A percentile compares a stretch with the other conserved stretches of the same genome.
Conservation (phyloP, 37 sponge, comb jelly and placozoan genomes). For the Axinella damicornis region DNA sequence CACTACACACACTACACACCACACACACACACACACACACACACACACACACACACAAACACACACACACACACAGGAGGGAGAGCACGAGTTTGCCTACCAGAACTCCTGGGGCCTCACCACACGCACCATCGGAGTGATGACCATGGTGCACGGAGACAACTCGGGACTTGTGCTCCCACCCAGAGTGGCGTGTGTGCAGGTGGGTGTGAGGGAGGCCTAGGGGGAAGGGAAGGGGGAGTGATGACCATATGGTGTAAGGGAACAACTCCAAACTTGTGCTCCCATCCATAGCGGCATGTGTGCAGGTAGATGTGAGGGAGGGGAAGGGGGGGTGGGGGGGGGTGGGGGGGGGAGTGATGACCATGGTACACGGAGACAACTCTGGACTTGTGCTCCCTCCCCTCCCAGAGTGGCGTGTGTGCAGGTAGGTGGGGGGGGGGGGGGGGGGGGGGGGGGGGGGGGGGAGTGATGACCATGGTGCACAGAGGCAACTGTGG, state of each 20-base stretch:
- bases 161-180: constrained; percentile 95
- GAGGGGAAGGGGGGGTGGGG: no score
- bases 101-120: constrained; percentile 99
- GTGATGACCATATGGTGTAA: no score
- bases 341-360: no score
- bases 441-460: no score
- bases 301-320: no score
- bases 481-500: neutral
- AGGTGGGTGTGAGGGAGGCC: neutral
- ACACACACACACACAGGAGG: constrained; percentile 19
- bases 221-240: neutral
- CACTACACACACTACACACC: no score
- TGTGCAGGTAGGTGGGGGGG: constrained; percentile 1
- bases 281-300: no score
- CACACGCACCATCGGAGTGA: constrained; percentile 95
- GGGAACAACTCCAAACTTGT: no score
- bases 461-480: no score
- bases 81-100: constrained; percentile 83
- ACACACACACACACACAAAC: neutral
- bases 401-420: constrained; percentile 73
- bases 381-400: constrained; percentile 95
- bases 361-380: constrained; percentile 97
- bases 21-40: no score
- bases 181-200: constrained; percentile 70
- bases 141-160: constrained; percentile 97